Evolutionary conservation across 53 echinoderm and acorn worm species (phyloP), one percentile per base, ranked within the genome.

Genomic region (Temnopleurus reevesii): DNA sequence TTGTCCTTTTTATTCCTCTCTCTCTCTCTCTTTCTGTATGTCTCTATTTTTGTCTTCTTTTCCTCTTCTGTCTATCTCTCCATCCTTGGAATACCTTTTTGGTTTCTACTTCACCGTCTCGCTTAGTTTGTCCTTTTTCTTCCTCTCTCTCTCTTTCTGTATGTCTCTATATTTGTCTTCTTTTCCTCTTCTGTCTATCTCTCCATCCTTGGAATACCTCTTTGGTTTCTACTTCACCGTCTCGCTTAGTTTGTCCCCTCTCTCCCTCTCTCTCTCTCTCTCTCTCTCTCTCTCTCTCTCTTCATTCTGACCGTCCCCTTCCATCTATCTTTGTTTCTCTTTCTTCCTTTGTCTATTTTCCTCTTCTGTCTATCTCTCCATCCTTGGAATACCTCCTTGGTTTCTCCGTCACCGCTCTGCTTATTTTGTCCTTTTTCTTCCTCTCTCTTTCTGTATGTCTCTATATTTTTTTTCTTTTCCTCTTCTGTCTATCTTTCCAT

Each of bases 71-170:
- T 55, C 21, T 55, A 3, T n/a, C 1, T n/a, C 21, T n/a, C 55
- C 23, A 19, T 19, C 19, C 19, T 66, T 66, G 36, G 41, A 66
- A 66, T 26, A 66, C 61, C 71, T 66, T 41, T 19, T 38, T 15
- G 71, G 36, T 41, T 66, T 66, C 71, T 66, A 35, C 71, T 66
- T 66, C 71, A 66, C 71, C 36, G 71, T 66, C 71, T 66, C 71
- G 7, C 71, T 8, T 12, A 38, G 41, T 19, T n/a, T 66, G 61
- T 61, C 61, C 21, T 15, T 15, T 15, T 17, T 26, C 27, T 25
- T 26, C 27, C 29, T 60, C 60, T 55, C 4, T 55, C 55, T 55
- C 18, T 55, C 55, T 19, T 55, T 21, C 18, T 21, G 21, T 49
- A 9, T 18, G 3, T 17, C 65, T 3, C 35, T 34, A 15, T 15